Evolutionary conservation across 2,113 vertebrate genomes (phyloP), one percentile per base, ranked within the genome.

Genomic region (Colinus virginianus): DNA sequence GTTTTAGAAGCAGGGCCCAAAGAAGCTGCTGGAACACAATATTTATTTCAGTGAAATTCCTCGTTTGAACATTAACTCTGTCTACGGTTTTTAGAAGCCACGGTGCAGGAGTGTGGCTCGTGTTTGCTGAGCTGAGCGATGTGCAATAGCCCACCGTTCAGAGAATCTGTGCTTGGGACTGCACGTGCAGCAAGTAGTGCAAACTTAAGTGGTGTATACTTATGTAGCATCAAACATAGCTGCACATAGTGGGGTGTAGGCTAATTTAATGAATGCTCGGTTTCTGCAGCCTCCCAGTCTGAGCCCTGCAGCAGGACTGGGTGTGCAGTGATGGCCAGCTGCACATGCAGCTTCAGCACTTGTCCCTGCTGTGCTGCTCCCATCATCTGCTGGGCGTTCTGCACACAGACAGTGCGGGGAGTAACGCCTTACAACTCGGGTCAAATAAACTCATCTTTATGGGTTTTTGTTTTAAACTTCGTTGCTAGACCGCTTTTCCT

Each of bases 351-450:
- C 26, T 46, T 5, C 59, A 40, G 55, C 0, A 7, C 23, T 78
- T 11, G 36, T 1, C 40, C 19, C 3, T 72, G 4, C 58, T 40
- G 36, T 40, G 40, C 40, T 17, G 13, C n/a, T 38, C 36, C 66
- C 36, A 17, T 0, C 6, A 62, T n/a, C 48, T 32, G 23, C 7
- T 7, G 66, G 30, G 20, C 16, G 2, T 28, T 51, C 56, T 32
- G 78, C 55, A 8, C n/a, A 6, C 42, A 3, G 4, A 0, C 63
- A 5, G 34, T 25, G 20, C 2, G 7, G 18, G 4, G 7, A 5
- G n/a, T 1, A 0, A 7, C 2, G 0, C 19, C 1, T 77, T 25
- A 61, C 34, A 25, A 9, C 58, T 63, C 6, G 3, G 15, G 48
- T 30, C 17, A 2, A 32, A 77, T 20, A 58, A 82, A 58, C 17